Evolutionary conservation across 2,888 invertebrate genomes (phyloP), one percentile per base, ranked within the genome.

Genomic region (Protophormia terraenovae): DNA sequence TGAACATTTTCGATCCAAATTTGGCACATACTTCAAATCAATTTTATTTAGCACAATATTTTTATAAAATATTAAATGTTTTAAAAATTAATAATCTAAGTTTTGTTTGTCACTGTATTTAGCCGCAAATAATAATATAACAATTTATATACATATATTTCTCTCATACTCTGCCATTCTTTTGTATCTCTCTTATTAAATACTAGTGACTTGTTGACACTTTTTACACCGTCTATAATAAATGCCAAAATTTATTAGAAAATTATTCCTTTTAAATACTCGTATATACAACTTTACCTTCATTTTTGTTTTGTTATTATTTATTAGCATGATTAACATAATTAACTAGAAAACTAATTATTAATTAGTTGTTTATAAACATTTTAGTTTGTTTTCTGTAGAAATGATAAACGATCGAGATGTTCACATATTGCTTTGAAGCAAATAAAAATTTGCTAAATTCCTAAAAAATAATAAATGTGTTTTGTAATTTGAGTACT

Each of bases 401-500:
- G 55, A 71, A 71, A 58, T 19, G 19, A 55, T 45, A 58, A 6
- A 58, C 19, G 41, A 19, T 16, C 47, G 47, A 7, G 29, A 24
- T 29, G 16, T 4, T 2, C 10, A 24, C 19, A 14, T 12, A 0
- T 19, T 12, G 6, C 19, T 58, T 53, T 22, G 2, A 27, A 53
- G 27, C n/a, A 14, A 53, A 14, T 53, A 53, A 14, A 53, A 27
- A 53, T 24, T 53, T 27, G 10, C 8, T 10, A 47, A 47, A 47
- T 47, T 47, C 19, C 19, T 7, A 47, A 47, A 47, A 6, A 47
- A 47, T 19, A 19, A 19, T 6, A 38, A 55, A 69, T 69, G 22
- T 69, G 38, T 47, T 41, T 24, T 62, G 32, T 73, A 73, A 45
- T 32, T 41, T 45, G 64, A 75, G 47, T n/a, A n/a, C n/a, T n/a